These are phyloP conservation scores for Drosophila barbarae DNA, from an alignment of 2,888 invertebrate genomes.

Conservation along the genomic window DNA sequence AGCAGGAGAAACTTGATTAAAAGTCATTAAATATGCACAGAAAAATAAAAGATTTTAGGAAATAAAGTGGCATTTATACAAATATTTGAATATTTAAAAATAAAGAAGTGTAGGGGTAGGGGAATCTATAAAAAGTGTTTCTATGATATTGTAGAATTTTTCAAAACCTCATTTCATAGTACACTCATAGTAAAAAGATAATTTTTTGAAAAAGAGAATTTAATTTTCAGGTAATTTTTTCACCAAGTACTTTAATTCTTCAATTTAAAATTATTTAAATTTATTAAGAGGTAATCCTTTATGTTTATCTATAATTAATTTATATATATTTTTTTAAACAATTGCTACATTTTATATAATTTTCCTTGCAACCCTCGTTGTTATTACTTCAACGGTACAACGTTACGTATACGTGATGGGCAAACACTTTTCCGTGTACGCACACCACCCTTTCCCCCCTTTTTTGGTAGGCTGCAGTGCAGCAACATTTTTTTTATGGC, in stretches of 20 bases:
- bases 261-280: no score
- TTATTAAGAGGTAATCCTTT: not conserved
- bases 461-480: constrained; percentile 50
- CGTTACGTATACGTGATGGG: constrained; percentile 48
- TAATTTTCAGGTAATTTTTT: no score
- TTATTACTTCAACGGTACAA: constrained; percentile 22
- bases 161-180: no score
- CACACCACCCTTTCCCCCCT: not conserved
- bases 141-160: no score
- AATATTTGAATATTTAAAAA: no score
- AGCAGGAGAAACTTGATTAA: not conserved
- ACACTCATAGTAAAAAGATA: no score
- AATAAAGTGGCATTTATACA: not conserved
- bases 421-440: constrained; percentile 33
- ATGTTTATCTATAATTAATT: not conserved
- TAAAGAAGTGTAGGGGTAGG: no score
- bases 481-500: constrained; percentile 60
- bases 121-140: no score
- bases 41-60: not conserved
- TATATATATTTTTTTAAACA: not conserved
- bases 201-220: no score
- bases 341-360: not conserved
- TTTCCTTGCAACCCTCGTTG: constrained; percentile 21
- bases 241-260: no score
- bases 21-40: not conserved